Conservation (phyloP, 2,888 invertebrate genomes). For the Sympetrum striolatum region DNA sequence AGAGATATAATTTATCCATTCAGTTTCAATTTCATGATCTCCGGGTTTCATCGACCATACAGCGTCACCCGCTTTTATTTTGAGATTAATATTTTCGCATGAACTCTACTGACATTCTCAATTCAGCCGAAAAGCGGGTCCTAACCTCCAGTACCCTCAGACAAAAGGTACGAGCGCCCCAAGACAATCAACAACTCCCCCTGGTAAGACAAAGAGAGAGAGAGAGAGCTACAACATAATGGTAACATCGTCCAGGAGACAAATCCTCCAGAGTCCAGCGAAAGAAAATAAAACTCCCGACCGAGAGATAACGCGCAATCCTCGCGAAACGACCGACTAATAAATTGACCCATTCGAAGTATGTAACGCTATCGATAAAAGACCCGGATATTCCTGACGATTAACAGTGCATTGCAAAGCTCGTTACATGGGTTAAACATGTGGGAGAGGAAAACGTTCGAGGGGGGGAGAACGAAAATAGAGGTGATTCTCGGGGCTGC, state of each 20-base stretch:
- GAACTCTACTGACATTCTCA: background rate
- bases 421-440: background rate
- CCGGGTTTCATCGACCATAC: background rate
- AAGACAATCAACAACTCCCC: background rate
- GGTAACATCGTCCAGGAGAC: background rate
- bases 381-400: background rate
- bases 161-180: background rate
- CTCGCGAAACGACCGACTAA: background rate
- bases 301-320: background rate
- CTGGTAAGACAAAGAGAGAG: background rate
- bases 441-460: background rate
- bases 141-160: background rate
- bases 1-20: too few relatives aligned
- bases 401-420: background rate
- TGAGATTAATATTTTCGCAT: background rate
- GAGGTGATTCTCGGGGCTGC: background rate
- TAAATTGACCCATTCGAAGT: background rate
- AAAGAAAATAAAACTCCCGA: background rate
- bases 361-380: background rate
- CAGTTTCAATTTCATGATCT: background rate
- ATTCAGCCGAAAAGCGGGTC: background rate
- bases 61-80: background rate
- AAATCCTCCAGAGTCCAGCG: background rate
- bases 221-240: background rate
- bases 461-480: background rate